These are phyloP conservation scores for Tragelaphus buxtoni DNA, from an alignment of 2,113 vertebrate genomes.

Conservation along the genomic window DNA sequence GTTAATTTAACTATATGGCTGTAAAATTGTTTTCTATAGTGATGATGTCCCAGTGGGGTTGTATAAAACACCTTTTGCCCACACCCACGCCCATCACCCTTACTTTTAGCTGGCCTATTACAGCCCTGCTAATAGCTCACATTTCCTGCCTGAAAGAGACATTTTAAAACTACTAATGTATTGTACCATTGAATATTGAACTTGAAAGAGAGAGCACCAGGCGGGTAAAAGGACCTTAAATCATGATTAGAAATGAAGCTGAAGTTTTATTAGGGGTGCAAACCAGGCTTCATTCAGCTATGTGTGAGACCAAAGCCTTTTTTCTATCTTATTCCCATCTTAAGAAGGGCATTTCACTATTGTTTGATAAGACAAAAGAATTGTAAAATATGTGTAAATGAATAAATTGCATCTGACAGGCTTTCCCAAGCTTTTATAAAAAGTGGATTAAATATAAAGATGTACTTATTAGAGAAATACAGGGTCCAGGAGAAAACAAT, in stretches of 20 bases:
- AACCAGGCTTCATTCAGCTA: not conserved
- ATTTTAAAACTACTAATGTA: constrained; percentile 16
- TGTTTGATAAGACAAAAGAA: not conserved
- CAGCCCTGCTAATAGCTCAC: constrained; percentile 44
- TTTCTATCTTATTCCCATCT: not conserved
- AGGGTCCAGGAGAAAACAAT: not conserved
- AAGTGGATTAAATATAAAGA: not conserved
- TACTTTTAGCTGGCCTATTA: constrained; percentile 31
- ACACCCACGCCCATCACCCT: constrained; percentile 43
- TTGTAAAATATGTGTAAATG: not conserved
- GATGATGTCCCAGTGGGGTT: constrained; percentile 44
- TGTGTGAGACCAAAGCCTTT: not conserved
- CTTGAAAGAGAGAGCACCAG: constrained; percentile 27
- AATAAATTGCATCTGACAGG: not conserved
- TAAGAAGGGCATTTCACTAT: not conserved
- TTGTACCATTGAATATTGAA: not conserved
- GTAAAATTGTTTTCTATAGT: constrained; percentile 70
- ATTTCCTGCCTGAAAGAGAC: not conserved
- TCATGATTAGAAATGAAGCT: constrained; percentile 10
- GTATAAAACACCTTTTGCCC: constrained; percentile 43
- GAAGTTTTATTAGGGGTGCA: not conserved
- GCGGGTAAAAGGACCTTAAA: not conserved
- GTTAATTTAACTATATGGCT: constrained; percentile 66
- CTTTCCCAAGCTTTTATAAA: not conserved
- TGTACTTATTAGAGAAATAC: not conserved